These are phyloP conservation scores for Podargus strigoides DNA, from an alignment of 2,797 vertebrate genomes.

Conservation along the genomic window DNA sequence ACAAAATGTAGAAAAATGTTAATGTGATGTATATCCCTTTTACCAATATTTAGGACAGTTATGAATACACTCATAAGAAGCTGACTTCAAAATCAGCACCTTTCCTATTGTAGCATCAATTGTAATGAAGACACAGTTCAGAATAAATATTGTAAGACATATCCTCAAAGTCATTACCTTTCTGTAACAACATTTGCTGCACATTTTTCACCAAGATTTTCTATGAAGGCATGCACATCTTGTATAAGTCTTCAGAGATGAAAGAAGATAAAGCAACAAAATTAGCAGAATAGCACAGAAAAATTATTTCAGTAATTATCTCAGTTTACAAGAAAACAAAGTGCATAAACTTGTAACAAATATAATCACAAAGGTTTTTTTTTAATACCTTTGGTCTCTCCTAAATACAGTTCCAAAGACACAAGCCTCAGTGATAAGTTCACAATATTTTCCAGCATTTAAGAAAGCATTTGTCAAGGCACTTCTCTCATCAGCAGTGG, in stretches of 20 bases:
- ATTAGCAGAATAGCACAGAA: background rate
- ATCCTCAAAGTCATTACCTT: constrained; percentile 71
- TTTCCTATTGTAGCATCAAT: background rate
- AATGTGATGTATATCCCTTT: background rate
- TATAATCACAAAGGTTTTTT: background rate
- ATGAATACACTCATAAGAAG: background rate
- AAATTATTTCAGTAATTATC: background rate
- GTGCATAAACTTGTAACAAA: background rate
- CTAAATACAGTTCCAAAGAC: constrained; percentile 90
- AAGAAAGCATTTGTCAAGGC: constrained; percentile 61
- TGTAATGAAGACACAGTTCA: background rate
- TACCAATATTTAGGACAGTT: background rate
- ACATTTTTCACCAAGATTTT: constrained; percentile 83
- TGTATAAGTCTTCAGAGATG: constrained; percentile 80
- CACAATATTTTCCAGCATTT: constrained; percentile 78
- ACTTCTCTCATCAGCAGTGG: background rate
- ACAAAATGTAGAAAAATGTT: too few species aligned
- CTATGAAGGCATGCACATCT: constrained; percentile 88
- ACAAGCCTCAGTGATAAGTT: constrained; percentile 86
- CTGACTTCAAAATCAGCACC: background rate
- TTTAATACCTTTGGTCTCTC: constrained; percentile 87
- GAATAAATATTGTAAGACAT: background rate
- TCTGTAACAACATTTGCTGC: constrained; percentile 80
- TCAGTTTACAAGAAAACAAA: background rate
- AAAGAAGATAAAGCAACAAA: background rate